A percentile compares a stretch with the other conserved stretches of the same genome.
Evolutionary conservation across 2,888 invertebrate genomes (phyloP).

Genomic region (Limnephilus lunatus): DNA sequence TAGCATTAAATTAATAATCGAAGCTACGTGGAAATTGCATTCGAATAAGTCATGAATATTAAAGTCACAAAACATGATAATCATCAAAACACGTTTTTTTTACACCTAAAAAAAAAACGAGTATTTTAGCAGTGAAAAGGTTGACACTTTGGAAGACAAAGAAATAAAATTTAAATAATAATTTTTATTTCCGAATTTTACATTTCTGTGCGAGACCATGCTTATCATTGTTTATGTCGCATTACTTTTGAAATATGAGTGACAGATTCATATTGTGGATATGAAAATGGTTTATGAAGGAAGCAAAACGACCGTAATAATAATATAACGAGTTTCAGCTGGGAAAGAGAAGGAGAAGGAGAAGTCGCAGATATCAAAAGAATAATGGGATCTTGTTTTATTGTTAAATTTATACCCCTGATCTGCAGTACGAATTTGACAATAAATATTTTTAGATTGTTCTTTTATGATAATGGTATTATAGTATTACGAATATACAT

Average conservation of each 20-base stretch:
- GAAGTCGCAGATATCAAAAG: conserved; percentile 14
- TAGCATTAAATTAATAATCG: too few species aligned
- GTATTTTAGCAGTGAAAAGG: neutral
- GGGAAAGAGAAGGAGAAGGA: neutral
- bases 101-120: neutral
- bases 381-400: neutral
- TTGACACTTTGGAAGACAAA: neutral
- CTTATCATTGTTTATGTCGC: conserved; percentile 4
- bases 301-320: conserved; percentile 13
- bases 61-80: neutral
- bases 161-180: neutral
- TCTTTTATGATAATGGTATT: neutral
- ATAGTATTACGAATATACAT: neutral
- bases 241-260: conserved; percentile 30
- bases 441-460: neutral
- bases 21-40: neutral
- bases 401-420: neutral
- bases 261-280: conserved; percentile 10
- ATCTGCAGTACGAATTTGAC: neutral
- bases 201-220: neutral
- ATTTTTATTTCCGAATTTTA: neutral
- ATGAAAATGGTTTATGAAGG: conserved; percentile 26
- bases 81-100: neutral
- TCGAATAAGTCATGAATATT: neutral
- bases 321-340: conserved; percentile 6